A percentile compares a stretch with the other conserved stretches of the same genome.
phyloP scores from a whole-genome alignment of 2,113 vertebrate genomes.

The Tyrannus savana region DNA sequence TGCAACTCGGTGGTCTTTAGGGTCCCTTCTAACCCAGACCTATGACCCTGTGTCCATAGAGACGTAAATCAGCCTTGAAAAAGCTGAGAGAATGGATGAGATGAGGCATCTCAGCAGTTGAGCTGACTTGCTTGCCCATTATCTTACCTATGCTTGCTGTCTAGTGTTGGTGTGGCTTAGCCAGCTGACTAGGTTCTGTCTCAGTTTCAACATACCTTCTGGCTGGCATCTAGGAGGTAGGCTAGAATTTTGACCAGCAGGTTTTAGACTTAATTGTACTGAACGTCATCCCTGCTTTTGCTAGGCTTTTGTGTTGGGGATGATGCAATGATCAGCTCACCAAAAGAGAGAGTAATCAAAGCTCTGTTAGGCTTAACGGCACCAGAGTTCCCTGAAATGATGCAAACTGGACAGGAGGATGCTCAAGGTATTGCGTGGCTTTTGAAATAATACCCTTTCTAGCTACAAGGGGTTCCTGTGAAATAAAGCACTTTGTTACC shows the following conservation, averaged over 20 bases:
- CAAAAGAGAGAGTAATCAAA: neutral
- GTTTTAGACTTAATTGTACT: neutral
- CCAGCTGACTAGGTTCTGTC: neutral
- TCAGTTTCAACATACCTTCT: neutral
- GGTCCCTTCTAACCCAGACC: neutral
- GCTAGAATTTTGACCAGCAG: neutral
- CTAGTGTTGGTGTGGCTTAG: accelerated
- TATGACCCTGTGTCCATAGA: accelerated
- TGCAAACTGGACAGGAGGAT: neutral
- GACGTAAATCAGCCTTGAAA: neutral
- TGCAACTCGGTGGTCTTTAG: neutral
- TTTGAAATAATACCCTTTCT: neutral
- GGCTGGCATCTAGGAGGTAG: neutral
- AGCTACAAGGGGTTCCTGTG: slow-evolving; percentile 24
- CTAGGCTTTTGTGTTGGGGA: neutral
- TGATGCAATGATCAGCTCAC: accelerated
- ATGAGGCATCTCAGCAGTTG: neutral
- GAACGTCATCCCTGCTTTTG: neutral
- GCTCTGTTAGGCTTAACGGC: neutral
- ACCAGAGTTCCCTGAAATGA: neutral
- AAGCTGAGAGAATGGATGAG: neutral
- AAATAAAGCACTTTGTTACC: slow-evolving; percentile 27
- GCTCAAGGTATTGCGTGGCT: neutral
- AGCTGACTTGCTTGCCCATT: neutral
- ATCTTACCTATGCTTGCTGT: neutral